Evolutionary conservation across 2,888 invertebrate genomes (phyloP), one percentile per base, ranked within the genome.

Genomic region (Acrobasis suavella): DNA sequence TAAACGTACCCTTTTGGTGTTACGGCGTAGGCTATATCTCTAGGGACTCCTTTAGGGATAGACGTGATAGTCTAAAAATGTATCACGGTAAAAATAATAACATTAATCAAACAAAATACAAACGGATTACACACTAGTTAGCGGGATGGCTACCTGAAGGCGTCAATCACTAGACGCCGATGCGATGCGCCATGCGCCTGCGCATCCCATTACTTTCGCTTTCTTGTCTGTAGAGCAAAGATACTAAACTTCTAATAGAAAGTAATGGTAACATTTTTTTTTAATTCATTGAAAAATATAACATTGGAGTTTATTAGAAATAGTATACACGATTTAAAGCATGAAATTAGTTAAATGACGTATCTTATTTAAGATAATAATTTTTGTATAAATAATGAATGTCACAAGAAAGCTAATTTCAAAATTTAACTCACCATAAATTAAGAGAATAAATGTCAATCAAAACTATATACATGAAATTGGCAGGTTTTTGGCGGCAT

Each of bases 131-230:
- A 32, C 46, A 32, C 54, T 55, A 32, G 52, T 42, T 54, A 5
- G 10, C n/a, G 60, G 9, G 52, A n/a, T 60, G 54, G 55, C 54
- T 54, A 52, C 32, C 52, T 52, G 54, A 52, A 61, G 67, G 72
- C 78, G 72, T 81, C 80, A 81, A 80, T 85, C 78, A 82, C 75
- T 75, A 75, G 74, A 75, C 76, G 79, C 71, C 69, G 69, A 71
- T 73, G 72, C 72, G 76, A 67, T 67, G 67, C 72, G 67, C 72
- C 72, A 65, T 79, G 81, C 80, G 81, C 83, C 37, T 58, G 79
- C 82, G 83, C 89, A 84, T 84, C 82, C n/a, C 76, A 76, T 75
- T 76, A 83, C 87, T 88, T 84, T 89, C 85, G 82, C 87, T 89
- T 85, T 73, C 65, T 60, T 60, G 22, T 65, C 54, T 39, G 17